phyloP scores from a whole-genome alignment of 2,888 invertebrate genomes.

The Crepidodera aurea region DNA sequence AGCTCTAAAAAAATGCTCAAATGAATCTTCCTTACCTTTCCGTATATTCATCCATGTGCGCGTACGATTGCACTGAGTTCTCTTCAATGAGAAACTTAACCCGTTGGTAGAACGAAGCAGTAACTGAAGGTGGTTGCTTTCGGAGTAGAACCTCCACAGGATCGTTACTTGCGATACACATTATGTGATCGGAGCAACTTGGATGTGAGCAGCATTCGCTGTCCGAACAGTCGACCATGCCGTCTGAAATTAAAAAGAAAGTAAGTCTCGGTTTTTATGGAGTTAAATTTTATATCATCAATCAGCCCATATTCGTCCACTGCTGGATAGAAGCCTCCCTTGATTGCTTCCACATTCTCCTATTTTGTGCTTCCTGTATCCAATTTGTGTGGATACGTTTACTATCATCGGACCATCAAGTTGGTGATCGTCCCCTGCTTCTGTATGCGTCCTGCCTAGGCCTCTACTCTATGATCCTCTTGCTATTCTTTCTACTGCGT shows the following conservation, averaged over 20 bases:
- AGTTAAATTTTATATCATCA: no score
- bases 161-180: slow-evolving; percentile 96
- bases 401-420: no score
- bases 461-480: no score
- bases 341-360: no score
- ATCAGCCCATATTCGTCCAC: no score
- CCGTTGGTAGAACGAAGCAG: slow-evolving; percentile 96
- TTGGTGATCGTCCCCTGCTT: no score
- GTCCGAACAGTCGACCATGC: slow-evolving; percentile 97
- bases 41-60: slow-evolving; percentile 96
- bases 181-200: slow-evolving; percentile 87
- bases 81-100: slow-evolving; percentile 98
- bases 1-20: slow-evolving; percentile 34
- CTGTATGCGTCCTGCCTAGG: no score
- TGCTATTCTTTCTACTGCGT: no score
- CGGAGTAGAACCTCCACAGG: slow-evolving; percentile 95
- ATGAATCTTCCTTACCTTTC: slow-evolving; percentile 80
- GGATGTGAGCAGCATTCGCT: slow-evolving; percentile 96
- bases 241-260: slow-evolving; percentile 84
- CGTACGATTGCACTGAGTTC: slow-evolving; percentile 98
- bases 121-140: slow-evolving; percentile 95
- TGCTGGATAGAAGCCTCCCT: no score
- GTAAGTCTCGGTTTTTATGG: no score
- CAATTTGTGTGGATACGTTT: no score
- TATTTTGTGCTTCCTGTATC: no score